Base-by-base conservation (phyloP, 2,888 invertebrate species). In the Aphodius granarius region DNA sequence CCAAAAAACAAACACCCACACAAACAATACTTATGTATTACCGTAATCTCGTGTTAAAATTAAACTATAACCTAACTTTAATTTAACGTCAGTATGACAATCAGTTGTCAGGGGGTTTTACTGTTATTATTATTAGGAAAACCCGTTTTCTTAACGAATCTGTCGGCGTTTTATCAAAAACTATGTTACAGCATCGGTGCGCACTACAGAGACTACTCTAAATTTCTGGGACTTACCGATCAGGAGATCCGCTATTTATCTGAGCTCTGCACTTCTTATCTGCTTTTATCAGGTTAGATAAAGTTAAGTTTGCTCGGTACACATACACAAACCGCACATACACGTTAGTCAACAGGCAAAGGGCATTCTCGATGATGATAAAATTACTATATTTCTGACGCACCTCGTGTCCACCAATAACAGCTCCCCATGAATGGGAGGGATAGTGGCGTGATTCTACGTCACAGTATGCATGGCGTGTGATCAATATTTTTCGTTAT, bases 371-470 rank as follows among this genome's bases (percentile, higher is more conserved):
- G 77, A 76, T 71, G 76, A 80, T 71, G 76, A 80, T 76, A 79
- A 80, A 75, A 79, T 78, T 80, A 78, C 77, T 79, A 78, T 81
- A 82, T 82, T 81, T 82, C 82, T 83, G 82, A 77, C 77, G 77
- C 77, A 77, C 75, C 77, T 75, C 68, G 70, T 70, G 64, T 77
- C 77, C 71, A 22, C 77, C 77, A 77, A 77, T 77, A 72, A 73
- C 73, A 75, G 71, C 75, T 72, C 22, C 72, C 73, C 66, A 66
- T 73, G 73, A 75, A 73, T 75, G 75, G 77, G 75, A 77, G 77
- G 77, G 77, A 77, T 77, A 78, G 78, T 78, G 78, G 78, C 78
- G 78, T 78, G 78, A 78, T 78, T 78, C 78, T 77, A 78, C 78
- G 78, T 78, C 78, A 78, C 76, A 63, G 68, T 21, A 76, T 76